Evolutionary conservation across 2,797 vertebrate genomes (phyloP), one percentile per base, ranked within the genome.

Genomic region (Cheirogaleus major): DNA sequence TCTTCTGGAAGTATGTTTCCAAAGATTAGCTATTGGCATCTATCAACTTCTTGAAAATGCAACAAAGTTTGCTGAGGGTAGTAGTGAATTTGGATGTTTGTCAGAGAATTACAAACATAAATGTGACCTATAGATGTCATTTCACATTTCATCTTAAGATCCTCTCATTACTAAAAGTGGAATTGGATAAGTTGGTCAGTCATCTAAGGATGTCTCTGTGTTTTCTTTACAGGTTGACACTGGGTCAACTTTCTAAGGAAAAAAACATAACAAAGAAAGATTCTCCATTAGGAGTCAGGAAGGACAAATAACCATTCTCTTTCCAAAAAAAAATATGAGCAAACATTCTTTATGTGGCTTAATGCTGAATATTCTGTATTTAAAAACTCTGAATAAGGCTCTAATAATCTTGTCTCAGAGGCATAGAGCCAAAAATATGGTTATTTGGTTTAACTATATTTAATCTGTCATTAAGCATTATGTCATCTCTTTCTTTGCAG

Each of bases 61-160:
- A 87, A 48, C 41, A 93, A 89, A 73, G 12, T 72, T 48, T 65
- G 20, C 23, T 72, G 7, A 84, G 4, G 1, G 1, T 43, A n/a
- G 32, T 27, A 73, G 7, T 45, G 38, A 80, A 73, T 25, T 70
- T 76, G 2, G 25, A 52, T 67, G 1, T 75, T 94, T 95, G 32
- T 48, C 70, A 38, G 32, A 35, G 9, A 92, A 96, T 79, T 89
- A 63, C 9, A 43, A 83, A 73, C 25, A 59, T 20, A 73, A 94
- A 72, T 76, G 13, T 78, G 30, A 89, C 27, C 35, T 59, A 55
- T 38, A 52, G 9, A 32, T 45, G 15, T 91, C 52, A 3, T 78
- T 79, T 79, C 13, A 73, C 11, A 80, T 70, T 88, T 82, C 69
- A 90, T 76, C 69, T 95, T 79, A 67, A 92, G 30, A 84, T 87